A percentile compares a stretch with the other conserved stretches of the same genome.
These are phyloP conservation scores for Ageneiosus marmoratus DNA, from an alignment of 2,113 vertebrate species.

Conservation along the genomic window DNA sequence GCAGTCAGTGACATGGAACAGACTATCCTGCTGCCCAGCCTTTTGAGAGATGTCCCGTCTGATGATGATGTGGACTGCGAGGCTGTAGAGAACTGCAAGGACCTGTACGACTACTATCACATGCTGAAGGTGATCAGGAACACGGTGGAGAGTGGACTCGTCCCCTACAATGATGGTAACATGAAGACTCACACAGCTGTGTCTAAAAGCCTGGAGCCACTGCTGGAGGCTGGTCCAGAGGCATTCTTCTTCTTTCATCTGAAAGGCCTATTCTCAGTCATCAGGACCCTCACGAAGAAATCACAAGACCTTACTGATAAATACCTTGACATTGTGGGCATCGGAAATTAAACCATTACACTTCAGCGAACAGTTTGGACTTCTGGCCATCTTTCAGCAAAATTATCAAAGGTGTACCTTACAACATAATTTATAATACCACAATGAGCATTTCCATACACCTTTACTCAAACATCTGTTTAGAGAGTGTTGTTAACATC, in stretches of 20 bases:
- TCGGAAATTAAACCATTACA: constrained; percentile 56
- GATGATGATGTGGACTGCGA: constrained; percentile 52
- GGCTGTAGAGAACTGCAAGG: not conserved
- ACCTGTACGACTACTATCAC: constrained; percentile 79
- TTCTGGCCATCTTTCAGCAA: not conserved
- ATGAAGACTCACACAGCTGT: constrained; percentile 19
- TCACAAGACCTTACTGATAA: constrained; percentile 77
- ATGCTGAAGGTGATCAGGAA: constrained; percentile 81
- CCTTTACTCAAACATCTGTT: not conserved
- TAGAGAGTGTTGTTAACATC: not conserved
- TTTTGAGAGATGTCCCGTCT: constrained; percentile 78
- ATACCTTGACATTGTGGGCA: constrained; percentile 83
- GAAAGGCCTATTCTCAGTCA: constrained; percentile 79
- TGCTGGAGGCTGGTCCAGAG: constrained; percentile 66
- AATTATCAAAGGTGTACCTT: not conserved
- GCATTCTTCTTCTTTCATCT: constrained; percentile 79
- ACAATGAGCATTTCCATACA: not conserved
- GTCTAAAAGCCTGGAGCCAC: not conserved
- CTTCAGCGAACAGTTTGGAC: not conserved
- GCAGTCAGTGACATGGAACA: constrained; percentile 84
- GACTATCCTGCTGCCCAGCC: constrained; percentile 87
- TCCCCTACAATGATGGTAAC: constrained; percentile 59
- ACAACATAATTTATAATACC: not conserved
- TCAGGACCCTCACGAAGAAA: constrained; percentile 77
- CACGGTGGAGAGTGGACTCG: constrained; percentile 76